Evolutionary conservation across 1,140 invertebrate genomes (phyloP), one percentile per base, ranked within the genome.

Genomic region (Samia ricini): DNA sequence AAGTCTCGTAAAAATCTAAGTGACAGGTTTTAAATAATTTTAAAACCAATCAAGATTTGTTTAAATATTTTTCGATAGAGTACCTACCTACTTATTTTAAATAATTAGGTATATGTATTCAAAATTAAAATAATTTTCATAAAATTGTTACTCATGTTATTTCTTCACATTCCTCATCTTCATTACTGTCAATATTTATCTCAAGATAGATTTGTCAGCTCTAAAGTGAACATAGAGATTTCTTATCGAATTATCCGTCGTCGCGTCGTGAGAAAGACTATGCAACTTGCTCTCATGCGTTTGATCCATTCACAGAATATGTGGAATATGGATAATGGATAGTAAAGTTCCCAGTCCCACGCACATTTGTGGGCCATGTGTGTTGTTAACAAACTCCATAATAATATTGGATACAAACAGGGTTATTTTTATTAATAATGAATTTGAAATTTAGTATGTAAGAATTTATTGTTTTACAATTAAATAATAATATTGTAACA

Each of bases 361-460:
- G 81, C 81, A 77, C 82, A 88, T 81, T 81, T 88, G 85, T 71
- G 75, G 59, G 66, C 74, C 85, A 88, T 83, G 71, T 88, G 36
- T 50, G 36, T n/a, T n/a, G n/a, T 59, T 33, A 56, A 56, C 55
- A 33, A 29, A 29, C 23, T 18, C 4, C 15, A 12, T 12, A 1
- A 42, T 42, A 42, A 42, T 42, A 42, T 42, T 42, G 33, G 10
- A 1, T 42, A 42, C 4, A 42, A 15, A 4, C 15, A 42, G 12
- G 1, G 4, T 15, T 15, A 42, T 10, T 42, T 52, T 52, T 21
- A 12, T 23, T 52, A 52, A 21, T 52, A 48, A 48, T 52, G 21
- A 22, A 22, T 23, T 1, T 23, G 22, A 23, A 21, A 52, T 7
- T 12, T 42, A 42, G 33, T 12, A 12, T 42, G 33, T 12, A 42